Evolutionary conservation across 2,113 vertebrate genomes (phyloP).

Genomic region (Chloebia gouldiae): DNA sequence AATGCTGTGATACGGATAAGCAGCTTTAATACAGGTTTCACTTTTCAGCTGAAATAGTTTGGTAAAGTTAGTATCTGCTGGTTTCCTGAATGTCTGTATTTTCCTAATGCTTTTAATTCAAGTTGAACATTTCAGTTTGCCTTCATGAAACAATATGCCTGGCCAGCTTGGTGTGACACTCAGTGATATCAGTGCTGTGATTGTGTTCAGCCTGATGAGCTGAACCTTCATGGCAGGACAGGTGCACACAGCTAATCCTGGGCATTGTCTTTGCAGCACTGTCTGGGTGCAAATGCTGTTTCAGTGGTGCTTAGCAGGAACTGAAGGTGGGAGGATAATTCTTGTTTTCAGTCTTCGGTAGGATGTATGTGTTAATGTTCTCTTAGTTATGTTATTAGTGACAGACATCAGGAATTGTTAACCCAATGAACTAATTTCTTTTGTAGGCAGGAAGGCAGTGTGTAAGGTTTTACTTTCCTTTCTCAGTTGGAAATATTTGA

Average conservation of each 20-base stretch:
- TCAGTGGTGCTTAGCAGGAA: not conserved
- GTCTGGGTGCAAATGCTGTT: not conserved
- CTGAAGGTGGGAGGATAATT: not conserved
- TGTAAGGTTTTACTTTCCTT: not conserved
- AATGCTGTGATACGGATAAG: not conserved
- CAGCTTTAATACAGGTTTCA: slow-evolving; percentile 11
- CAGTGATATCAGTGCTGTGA: not conserved
- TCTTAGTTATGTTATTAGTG: not conserved
- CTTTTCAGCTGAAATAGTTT: not conserved
- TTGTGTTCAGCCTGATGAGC: rapidly evolving
- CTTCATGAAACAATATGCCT: not conserved
- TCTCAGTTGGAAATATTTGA: not conserved
- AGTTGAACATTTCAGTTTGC: not conserved
- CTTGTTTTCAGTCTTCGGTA: not conserved
- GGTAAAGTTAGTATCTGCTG: not conserved
- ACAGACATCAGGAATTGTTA: not conserved
- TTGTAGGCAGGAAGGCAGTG: not conserved
- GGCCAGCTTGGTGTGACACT: not conserved
- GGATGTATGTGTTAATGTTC: not conserved
- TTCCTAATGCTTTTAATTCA: not conserved
- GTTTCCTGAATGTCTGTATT: not conserved
- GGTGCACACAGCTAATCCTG: not conserved
- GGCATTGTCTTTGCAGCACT: not conserved
- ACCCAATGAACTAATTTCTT: not conserved
- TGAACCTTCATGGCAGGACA: not conserved